Evolutionary conservation across 2,797 vertebrate species (phyloP).

Genomic region (Momotus momota): DNA sequence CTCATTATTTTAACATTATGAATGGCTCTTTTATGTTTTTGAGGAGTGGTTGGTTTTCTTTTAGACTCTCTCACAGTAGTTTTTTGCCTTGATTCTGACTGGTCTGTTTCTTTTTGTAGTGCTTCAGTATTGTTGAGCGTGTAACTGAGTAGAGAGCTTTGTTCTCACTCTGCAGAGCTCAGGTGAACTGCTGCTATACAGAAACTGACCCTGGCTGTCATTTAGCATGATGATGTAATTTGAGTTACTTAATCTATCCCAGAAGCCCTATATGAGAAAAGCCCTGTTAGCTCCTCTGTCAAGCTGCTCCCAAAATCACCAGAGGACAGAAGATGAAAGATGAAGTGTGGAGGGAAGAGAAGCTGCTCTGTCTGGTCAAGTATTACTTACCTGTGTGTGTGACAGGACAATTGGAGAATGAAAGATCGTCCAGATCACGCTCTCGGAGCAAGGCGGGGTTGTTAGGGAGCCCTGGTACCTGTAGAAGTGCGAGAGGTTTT

Average conservation of each 20-base stretch:
- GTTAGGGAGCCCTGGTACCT: conserved; percentile 91
- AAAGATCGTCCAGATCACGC: conserved; percentile 91
- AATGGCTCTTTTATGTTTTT: neutral
- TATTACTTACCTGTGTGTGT: conserved; percentile 82
- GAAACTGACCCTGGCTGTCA: neutral
- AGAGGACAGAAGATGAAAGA: neutral
- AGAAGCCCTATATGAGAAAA: neutral
- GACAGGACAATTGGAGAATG: conserved; percentile 85
- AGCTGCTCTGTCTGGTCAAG: neutral
- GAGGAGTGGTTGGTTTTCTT: too few species aligned
- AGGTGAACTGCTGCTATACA: neutral
- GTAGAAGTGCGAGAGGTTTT: conserved; percentile 86
- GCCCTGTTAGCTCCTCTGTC: too few species aligned
- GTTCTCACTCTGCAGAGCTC: neutral
- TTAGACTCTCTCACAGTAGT: neutral
- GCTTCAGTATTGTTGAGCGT: neutral
- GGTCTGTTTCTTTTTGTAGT: neutral
- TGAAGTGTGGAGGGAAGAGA: neutral
- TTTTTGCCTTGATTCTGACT: neutral
- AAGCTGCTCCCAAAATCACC: neutral
- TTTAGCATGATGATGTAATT: neutral
- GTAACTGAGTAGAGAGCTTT: neutral
- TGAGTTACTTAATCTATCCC: neutral
- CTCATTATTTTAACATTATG: neutral
- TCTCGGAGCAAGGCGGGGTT: conserved; percentile 92